phyloP scores from a whole-genome alignment of 1,140 invertebrate species.

The Thereuonema tuberculata region DNA sequence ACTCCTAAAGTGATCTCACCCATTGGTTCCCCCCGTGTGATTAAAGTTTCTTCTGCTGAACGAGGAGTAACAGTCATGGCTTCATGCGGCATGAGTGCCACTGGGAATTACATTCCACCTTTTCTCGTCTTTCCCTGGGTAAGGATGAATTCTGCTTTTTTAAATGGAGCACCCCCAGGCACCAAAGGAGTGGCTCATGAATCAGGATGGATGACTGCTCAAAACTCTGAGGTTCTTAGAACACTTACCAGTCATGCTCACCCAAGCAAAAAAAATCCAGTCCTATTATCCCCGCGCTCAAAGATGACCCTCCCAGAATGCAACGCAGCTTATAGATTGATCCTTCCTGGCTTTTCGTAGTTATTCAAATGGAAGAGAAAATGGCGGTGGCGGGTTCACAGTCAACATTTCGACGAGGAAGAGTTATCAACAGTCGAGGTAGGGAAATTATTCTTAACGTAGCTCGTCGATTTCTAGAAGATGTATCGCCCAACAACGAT shows the following conservation, averaged over 20 bases:
- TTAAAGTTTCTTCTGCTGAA: background rate
- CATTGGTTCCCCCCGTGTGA: background rate
- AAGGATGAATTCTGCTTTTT: background rate
- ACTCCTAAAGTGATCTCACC: background rate
- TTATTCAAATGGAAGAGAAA: no score
- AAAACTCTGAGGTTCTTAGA: background rate
- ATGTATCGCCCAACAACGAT: no score
- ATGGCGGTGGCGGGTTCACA: no score
- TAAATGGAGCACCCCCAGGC: background rate
- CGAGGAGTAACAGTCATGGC: background rate
- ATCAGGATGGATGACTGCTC: background rate
- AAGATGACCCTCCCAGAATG: no score
- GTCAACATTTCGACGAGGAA: no score
- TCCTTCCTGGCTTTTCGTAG: no score
- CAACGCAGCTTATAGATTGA: no score
- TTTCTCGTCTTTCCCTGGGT: background rate
- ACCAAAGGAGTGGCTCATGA: background rate
- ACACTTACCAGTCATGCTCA: background rate
- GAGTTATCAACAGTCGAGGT: no score
- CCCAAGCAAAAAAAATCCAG: background rate
- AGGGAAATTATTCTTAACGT: no score
- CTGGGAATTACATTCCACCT: background rate
- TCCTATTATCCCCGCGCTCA: no score
- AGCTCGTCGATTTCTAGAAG: no score
- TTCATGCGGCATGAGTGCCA: background rate